Evolutionary conservation across 2,113 vertebrate species (phyloP).

Genomic region (Zosterops hypoxanthus): DNA sequence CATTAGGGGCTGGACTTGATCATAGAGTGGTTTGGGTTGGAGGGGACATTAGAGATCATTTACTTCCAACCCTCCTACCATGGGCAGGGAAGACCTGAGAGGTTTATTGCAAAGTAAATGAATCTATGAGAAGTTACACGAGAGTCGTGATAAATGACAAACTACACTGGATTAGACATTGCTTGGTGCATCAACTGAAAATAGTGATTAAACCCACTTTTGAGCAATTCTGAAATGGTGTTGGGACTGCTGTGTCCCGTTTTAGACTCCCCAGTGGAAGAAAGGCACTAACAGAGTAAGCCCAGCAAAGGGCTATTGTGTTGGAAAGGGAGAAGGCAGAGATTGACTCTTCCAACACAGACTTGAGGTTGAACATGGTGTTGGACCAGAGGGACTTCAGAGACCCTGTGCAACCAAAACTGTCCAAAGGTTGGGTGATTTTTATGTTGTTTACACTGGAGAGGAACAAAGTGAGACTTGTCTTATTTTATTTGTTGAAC

Average conservation of each 20-base stretch:
- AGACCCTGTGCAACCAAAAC: neutral
- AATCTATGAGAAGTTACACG: neutral
- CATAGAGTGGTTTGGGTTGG: neutral
- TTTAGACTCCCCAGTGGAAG: neutral
- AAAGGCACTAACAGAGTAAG: neutral
- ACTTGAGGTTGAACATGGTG: neutral
- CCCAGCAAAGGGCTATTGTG: neutral
- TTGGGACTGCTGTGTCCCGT: neutral
- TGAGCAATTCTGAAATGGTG: neutral
- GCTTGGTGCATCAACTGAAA: rapidly evolving
- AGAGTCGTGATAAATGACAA: rapidly evolving
- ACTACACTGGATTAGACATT: neutral
- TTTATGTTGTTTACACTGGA: neutral
- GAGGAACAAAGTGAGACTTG: neutral
- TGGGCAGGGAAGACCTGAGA: neutral
- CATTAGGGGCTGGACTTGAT: neutral
- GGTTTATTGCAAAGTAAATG: neutral
- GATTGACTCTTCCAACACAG: neutral
- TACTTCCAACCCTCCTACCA: neutral
- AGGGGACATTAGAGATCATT: neutral
- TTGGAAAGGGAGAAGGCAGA: neutral
- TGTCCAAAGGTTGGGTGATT: neutral
- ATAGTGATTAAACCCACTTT: neutral
- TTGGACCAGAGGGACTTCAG: neutral
- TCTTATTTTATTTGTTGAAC: neutral